Percentiles rank a stretch among this genome's conserved stretches.
These are phyloP conservation scores for Platorchestia sp. DNA, from an alignment of 1,140 invertebrate genomes.

Conservation along the genomic window DNA sequence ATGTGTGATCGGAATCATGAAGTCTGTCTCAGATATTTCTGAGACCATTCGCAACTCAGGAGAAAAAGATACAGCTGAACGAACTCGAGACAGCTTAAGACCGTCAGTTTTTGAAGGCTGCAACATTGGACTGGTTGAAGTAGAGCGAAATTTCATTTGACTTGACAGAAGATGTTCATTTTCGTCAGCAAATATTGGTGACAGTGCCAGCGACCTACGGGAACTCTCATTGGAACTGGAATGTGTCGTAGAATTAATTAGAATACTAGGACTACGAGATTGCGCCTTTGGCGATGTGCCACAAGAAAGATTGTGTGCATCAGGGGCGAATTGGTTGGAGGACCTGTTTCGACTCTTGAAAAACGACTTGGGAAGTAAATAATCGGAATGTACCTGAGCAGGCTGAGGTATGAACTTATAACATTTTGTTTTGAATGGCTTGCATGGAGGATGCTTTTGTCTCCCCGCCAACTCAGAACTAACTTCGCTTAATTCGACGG, in stretches of 20 bases:
- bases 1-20: background rate
- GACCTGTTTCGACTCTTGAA: background rate
- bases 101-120: background rate
- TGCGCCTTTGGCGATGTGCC: background rate
- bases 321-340: background rate
- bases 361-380: constrained; percentile 40
- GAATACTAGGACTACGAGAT: background rate
- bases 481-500: background rate
- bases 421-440: background rate
- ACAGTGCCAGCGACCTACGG: background rate
- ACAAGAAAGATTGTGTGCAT: background rate
- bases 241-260: background rate
- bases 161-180: background rate
- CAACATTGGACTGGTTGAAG: background rate
- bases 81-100: background rate
- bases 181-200: background rate
- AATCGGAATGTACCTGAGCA: constrained; percentile 26
- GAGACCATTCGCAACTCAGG: background rate
- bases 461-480: background rate
- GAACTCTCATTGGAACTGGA: background rate
- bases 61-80: background rate
- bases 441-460: background rate
- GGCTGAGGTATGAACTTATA: constrained; percentile 19
- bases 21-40: background rate
- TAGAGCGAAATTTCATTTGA: background rate